Conservation (phyloP, 2,888 invertebrate genomes). For the Hybos culiciformis region DNA sequence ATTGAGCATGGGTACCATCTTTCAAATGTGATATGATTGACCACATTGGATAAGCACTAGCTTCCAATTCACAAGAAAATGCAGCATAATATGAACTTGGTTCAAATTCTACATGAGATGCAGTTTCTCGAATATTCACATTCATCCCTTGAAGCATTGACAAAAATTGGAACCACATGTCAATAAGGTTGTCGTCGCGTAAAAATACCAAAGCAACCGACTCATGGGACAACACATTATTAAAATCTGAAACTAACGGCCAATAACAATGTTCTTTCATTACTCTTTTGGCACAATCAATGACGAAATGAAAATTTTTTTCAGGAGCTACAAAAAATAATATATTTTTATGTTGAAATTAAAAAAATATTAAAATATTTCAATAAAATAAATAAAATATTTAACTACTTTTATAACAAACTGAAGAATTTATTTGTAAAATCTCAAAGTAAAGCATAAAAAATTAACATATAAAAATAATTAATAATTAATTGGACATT, state of each 20-base stretch:
- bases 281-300: constrained; percentile 79
- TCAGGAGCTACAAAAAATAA: constrained; percentile 46
- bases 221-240: constrained; percentile 87
- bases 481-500: too few species aligned
- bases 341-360: constrained; percentile 6
- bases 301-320: constrained; percentile 77
- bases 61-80: constrained; percentile 93
- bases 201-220: constrained; percentile 84
- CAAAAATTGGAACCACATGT: constrained; percentile 92
- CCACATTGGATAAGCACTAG: constrained; percentile 97
- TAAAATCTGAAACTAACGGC: constrained; percentile 93
- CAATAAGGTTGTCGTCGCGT: constrained; percentile 73
- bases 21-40: constrained; percentile 80
- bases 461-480: too few species aligned
- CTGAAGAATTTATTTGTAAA: not conserved
- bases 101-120: constrained; percentile 90
- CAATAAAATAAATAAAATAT: not conserved
- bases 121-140: constrained; percentile 80
- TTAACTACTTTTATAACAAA: not conserved
- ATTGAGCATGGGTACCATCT: constrained; percentile 54
- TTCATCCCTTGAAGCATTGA: constrained; percentile 98
- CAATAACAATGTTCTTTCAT: constrained; percentile 99
- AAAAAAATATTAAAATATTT: not conserved
- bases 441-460: too few species aligned
- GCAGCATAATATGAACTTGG: constrained; percentile 96